Evolutionary conservation across 2,888 invertebrate genomes (phyloP).

Genomic region (Drosophila mettleri): DNA sequence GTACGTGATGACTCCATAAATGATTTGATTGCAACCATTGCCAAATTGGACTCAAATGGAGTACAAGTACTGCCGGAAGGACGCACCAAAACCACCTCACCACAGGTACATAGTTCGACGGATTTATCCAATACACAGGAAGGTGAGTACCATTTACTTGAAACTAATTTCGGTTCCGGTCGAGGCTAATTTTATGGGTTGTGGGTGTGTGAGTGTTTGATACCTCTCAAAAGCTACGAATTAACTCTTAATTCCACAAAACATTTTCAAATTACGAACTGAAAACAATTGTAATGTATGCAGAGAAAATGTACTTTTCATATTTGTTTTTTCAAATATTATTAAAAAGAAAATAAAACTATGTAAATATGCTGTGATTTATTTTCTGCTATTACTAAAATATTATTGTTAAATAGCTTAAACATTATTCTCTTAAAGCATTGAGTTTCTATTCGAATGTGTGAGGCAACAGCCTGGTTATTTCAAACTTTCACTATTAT

Average conservation of each 20-base stretch:
- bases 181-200: conserved; percentile 19
- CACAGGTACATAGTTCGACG: conserved; percentile 91
- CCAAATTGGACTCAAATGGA: conserved; percentile 94
- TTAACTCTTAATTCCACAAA: not conserved
- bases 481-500: conserved; percentile 10
- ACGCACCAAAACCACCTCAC: conserved; percentile 86
- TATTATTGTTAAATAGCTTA: not conserved
- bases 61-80: conserved; percentile 90
- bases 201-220: conserved; percentile 38
- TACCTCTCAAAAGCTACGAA: not conserved
- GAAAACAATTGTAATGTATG: not conserved
- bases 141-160: conserved; percentile 71
- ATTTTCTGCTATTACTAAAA: not conserved
- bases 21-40: conserved; percentile 94
- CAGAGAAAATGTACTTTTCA: not conserved
- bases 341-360: not conserved
- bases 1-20: conserved; percentile 94
- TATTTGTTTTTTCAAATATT: not conserved
- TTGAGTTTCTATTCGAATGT: not conserved
- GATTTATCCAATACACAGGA: conserved; percentile 86
- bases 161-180: conserved; percentile 6
- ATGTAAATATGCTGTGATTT: not conserved
- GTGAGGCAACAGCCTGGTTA: conserved; percentile 15
- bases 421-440: not conserved
- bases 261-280: not conserved